Evolutionary conservation across 2,888 invertebrate genomes (phyloP), one percentile per base, ranked within the genome.

Genomic region (Folsomia candida): DNA sequence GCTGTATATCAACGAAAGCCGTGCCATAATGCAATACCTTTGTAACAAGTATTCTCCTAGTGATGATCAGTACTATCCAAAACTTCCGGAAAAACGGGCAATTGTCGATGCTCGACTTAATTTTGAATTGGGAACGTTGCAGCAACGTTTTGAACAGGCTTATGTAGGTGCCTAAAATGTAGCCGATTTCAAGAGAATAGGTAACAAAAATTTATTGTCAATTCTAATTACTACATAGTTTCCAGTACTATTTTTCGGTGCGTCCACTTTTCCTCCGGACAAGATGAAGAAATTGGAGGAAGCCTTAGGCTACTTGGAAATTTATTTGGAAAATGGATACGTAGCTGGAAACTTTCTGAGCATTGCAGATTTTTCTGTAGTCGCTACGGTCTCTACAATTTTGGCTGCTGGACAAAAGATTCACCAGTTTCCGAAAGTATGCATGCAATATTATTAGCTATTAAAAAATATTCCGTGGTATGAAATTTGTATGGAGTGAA

Each of bases 1-100:
- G 0, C 89, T 93, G 81, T 83, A 87, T 9, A 83, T 94, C 72
- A 91, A 90, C 88, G 94, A 95, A 85, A 93, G 93, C 62, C 90
- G 93, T 58, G 90, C 92, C 75, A 93, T 94, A 82, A 87, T 89
- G 83, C 86, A 87, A 0, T 94, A 94, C n/a, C 83, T 86, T 94
- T 81, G 47, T 47, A n/a, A n/a, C n/a, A n/a, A n/a, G n/a, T n/a
- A n/a, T n/a, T n/a, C n/a, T n/a, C n/a, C n/a, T n/a, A n/a, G n/a
- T n/a, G n/a, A n/a, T n/a, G n/a, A n/a, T n/a, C n/a, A n/a, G n/a
- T n/a, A n/a, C n/a, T n/a, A 90, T 82, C 93, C 94, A 2, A 91
- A 89, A 81, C 91, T 92, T 79, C 88, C 91, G 6, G 88, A 89
- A 81, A 88, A 88, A 78, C 87, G 92, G 51, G 93, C 91, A 0